Conservation (phyloP, 1,140 invertebrate genomes). For the Pemphigus obesinymphae region DNA sequence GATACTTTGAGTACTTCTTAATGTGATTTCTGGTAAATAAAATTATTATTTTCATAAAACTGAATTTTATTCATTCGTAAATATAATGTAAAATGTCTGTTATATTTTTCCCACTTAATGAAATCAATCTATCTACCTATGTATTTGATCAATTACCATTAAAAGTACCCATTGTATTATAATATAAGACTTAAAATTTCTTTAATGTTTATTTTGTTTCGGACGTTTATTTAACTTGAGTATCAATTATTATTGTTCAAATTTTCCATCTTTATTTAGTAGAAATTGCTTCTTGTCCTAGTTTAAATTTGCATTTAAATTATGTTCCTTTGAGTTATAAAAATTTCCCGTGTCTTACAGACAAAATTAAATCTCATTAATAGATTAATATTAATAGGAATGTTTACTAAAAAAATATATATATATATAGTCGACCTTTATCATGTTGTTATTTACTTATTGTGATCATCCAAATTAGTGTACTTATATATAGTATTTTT, state of each 20-base stretch:
- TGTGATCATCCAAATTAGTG: slow-evolving; percentile 41
- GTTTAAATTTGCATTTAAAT: slow-evolving; percentile 31
- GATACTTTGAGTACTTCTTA: neutral
- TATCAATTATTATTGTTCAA: slow-evolving; percentile 28
- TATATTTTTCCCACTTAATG: neutral
- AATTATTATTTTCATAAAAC: neutral
- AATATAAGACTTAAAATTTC: neutral
- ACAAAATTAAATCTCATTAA: slow-evolving; percentile 25
- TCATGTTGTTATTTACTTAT: slow-evolving; percentile 42
- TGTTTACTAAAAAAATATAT: slow-evolving; percentile 29
- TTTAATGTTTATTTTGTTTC: neutral
- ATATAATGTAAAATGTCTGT: neutral
- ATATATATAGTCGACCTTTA: slow-evolving; percentile 37
- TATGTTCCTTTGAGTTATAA: slow-evolving; percentile 17
- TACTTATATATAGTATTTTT: slow-evolving; percentile 36
- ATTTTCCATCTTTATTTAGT: slow-evolving; percentile 13
- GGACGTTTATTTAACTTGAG: slow-evolving; percentile 1
- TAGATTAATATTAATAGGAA: slow-evolving; percentile 35
- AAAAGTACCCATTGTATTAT: neutral
- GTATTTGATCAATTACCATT: neutral
- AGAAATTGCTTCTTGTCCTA: slow-evolving; percentile 19
- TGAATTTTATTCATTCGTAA: neutral
- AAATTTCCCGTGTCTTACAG: neutral
- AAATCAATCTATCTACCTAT: neutral
- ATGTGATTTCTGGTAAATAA: neutral